Base-by-base conservation (phyloP, 1,140 invertebrate species). In the Globodera rostochiensis region DNA sequence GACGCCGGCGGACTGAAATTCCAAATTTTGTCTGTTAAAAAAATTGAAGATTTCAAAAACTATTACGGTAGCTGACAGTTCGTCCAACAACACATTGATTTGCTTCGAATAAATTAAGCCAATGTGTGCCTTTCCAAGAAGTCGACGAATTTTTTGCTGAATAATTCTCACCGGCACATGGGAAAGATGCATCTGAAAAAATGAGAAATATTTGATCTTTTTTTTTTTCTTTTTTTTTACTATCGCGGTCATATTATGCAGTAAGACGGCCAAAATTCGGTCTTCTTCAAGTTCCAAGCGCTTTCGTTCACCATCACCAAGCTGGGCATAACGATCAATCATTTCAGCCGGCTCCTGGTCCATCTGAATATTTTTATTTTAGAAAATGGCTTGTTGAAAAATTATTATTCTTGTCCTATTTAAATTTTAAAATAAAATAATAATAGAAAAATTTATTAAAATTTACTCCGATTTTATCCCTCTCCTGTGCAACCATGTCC, bases 311-410 rank as follows among this genome's bases (percentile, higher is more conserved):
- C 94, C 95, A 73, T 97, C 95, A 89, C 95, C 96, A 50, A 99
- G 91, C 80, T 93, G 94, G 87, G 95, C 96, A 89, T 98, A 99
- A 84, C 96, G 93, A 88, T 98, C 97, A 94, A 99, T 98, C 96
- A 99, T 98, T 91, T 99, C 97, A 50, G 94, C 93, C 6, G 97
- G 95, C 73, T 96, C 96, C 91, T 99, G 97, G 91, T 99, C 98
- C 96, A 99, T 98, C 77, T 78, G 46, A 46, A 69, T 7, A 76
- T 66, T 60, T n/a, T 50, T 21, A 77, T 19, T 25, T 13, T 13
- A 77, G 57, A 21, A 21, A 67, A 75, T 73, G 45, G 21, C 15
- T 73, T 73, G 45, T 73, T n/a, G 36, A 3, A 36, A 1, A 36
- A 36, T 36, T 36, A 36, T 36, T 36, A 36, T 36, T 36, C 36